These are phyloP conservation scores for Arenicola marina DNA, from an alignment of 2,888 invertebrate genomes.

Conservation along the genomic window DNA sequence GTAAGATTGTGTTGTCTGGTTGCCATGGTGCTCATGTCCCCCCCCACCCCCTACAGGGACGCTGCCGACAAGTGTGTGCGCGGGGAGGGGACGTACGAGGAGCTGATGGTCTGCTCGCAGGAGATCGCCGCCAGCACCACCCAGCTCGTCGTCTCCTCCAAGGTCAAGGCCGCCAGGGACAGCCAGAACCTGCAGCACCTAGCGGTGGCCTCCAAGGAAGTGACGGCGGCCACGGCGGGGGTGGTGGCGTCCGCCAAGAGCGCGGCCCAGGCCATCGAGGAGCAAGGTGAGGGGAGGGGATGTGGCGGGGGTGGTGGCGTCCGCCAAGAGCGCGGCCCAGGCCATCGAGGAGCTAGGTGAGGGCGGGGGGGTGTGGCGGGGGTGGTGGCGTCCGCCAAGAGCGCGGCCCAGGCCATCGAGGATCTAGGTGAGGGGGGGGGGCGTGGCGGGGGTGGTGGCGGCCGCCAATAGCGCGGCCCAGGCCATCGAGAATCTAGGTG, in stretches of 20 bases:
- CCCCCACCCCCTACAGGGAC: constrained; percentile 66
- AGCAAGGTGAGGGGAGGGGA: constrained; percentile 68
- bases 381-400: no score
- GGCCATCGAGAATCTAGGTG: no score
- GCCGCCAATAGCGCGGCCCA: no score
- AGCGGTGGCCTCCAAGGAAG: constrained; percentile 82
- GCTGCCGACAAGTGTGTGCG: constrained; percentile 89
- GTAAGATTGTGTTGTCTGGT: constrained; percentile 66
- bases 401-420: no score
- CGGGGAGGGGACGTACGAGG: constrained; percentile 83
- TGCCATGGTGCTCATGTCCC: neutral
- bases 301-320: neutral
- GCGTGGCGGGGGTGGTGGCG: no score
- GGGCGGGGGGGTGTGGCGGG: no score
- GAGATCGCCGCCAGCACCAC: constrained; percentile 95
- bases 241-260: constrained; percentile 94
- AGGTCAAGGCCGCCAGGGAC: constrained; percentile 86
- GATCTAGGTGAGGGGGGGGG: constrained; percentile 8
- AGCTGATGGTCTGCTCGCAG: constrained; percentile 94
- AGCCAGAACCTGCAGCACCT: constrained; percentile 80
- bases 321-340: no score
- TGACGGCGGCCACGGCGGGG: constrained; percentile 87
- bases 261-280: constrained; percentile 83
- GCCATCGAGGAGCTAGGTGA: no score
- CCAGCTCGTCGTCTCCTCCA: constrained; percentile 94